Conservation (phyloP, 2,113 vertebrate species). For the Mellivora capensis region DNA sequence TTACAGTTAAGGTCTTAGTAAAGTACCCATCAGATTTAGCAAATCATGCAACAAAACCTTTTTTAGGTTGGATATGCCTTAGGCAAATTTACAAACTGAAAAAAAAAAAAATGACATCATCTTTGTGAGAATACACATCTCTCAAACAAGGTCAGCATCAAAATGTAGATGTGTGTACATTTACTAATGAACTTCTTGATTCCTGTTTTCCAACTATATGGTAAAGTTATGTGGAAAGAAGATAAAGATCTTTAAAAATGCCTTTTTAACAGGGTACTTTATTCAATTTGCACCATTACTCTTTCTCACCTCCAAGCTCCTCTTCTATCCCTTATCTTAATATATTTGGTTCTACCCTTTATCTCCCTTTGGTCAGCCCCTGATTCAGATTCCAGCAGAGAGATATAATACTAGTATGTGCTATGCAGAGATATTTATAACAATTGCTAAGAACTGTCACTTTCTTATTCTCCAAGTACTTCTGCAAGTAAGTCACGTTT, state of each 20-base stretch:
- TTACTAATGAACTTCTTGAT: not conserved
- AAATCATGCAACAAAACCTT: not conserved
- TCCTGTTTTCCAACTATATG: not conserved
- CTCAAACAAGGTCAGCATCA: not conserved
- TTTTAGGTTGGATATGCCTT: not conserved
- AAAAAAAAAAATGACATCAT: not conserved
- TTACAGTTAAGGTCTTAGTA: slow-evolving; percentile 31
- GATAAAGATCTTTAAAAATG: not conserved
- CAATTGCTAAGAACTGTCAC: not conserved
- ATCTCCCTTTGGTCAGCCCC: not conserved
- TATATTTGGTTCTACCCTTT: not conserved
- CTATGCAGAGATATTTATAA: not conserved
- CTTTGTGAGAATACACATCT: not conserved
- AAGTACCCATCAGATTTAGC: not conserved
- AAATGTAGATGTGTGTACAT: not conserved
- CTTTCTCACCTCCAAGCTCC: not conserved
- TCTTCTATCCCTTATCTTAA: not conserved
- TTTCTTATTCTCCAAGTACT: not conserved
- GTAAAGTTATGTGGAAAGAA: not conserved
- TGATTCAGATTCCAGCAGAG: not conserved
- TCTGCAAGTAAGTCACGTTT: not conserved
- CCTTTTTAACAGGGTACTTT: not conserved
- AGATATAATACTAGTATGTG: not conserved
- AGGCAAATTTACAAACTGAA: not conserved
- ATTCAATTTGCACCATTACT: not conserved